Percentiles rank a stretch among this genome's conserved stretches.
Conservation (phyloP, 2,113 vertebrate genomes). For the Ageneiosus marmoratus region DNA sequence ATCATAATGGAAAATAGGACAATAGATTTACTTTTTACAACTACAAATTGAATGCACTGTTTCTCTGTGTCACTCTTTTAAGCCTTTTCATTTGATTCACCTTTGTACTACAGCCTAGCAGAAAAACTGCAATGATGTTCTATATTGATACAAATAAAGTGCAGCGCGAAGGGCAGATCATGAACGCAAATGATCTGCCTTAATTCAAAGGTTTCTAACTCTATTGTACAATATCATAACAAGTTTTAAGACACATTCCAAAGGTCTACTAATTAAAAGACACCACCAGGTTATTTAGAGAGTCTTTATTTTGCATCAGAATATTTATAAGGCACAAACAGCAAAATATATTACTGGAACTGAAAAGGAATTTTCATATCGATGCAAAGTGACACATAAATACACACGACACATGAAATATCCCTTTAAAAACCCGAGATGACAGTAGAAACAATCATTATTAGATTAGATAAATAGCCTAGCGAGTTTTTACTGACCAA, state of each 20-base stretch:
- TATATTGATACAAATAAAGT: neutral
- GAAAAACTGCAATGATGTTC: neutral
- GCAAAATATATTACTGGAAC: constrained; percentile 64
- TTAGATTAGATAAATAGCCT: constrained; percentile 23
- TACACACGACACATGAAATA: constrained; percentile 53
- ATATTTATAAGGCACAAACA: constrained; percentile 63
- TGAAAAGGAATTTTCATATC: constrained; percentile 49
- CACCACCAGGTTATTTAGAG: constrained; percentile 13
- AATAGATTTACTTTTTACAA: no score
- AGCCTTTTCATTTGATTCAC: neutral
- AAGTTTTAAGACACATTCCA: neutral
- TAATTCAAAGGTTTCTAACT: neutral
- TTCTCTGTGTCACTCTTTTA: neutral
- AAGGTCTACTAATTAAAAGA: neutral
- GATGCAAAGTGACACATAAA: constrained; percentile 61
- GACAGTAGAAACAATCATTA: constrained; percentile 39
- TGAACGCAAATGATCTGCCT: neutral
- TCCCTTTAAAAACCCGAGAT: constrained; percentile 54
- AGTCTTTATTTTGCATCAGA: constrained; percentile 58
- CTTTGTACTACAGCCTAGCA: neutral
- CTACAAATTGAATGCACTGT: neutral
- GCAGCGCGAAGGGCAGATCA: neutral
- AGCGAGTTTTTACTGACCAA: constrained; percentile 38
- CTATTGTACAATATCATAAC: neutral
- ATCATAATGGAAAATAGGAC: neutral